Base-by-base conservation (phyloP, 2,888 invertebrate species). In the Rhodophaea formosa region DNA sequence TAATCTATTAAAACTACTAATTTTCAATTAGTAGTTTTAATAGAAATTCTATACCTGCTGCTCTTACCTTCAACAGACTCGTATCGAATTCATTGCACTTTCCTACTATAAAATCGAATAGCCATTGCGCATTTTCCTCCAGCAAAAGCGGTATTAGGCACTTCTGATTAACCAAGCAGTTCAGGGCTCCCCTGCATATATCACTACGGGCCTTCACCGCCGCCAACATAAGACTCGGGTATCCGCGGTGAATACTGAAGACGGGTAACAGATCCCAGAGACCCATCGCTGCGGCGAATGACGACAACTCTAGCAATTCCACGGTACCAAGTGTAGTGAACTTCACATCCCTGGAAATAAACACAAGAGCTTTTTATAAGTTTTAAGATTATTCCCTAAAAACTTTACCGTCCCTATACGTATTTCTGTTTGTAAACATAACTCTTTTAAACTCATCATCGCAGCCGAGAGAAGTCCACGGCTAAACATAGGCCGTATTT, bases 61-160 rank as follows among this genome's bases (percentile, higher is more conserved):
- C 16, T 10, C 43, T 72, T 78, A 94, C 94, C 89, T 93, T 93
- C 56, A 94, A 81, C 67, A 93, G 84, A 56, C 80, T 84, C 15
- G 86, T 87, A 69, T 93, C 93, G 59, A 93, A 90, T 44, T 85
- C 78, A 42, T 87, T 76, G 55, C 93, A 88, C 64, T 92, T 91
- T 35, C 87, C 86, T 35, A 85, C 78, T 23, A 94, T 82, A 71
- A 91, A 93, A 64, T 92, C 88, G 66, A 91, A 86, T 0, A 91
- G 69, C 88, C 90, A 82, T 71, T 92, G 86, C 68, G 91, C 74
- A 75, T 88, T 82, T 82, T 86, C 85, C 62, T 89, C 84, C 17
- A 90, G 61, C 57, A 92, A 59, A 8, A 86, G 61, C 0, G 88
- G 86, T 12, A 89, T 82, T 0, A 91, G 63, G 57, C 83, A 83